Evolutionary conservation across 2,113 vertebrate species (phyloP), one percentile per base, ranked within the genome.

Genomic region (Cololabis saira): DNA sequence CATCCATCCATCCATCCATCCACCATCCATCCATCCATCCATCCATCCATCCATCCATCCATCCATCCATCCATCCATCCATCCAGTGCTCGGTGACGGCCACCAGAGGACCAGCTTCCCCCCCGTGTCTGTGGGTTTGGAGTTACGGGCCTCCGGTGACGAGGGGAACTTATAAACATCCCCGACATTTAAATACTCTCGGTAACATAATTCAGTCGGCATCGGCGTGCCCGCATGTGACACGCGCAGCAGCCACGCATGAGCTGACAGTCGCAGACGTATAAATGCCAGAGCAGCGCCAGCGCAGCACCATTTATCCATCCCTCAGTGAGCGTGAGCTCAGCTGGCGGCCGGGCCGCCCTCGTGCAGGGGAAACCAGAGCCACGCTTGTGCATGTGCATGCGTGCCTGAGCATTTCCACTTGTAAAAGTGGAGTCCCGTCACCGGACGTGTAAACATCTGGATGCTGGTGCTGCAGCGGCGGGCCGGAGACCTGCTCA

Each of bases 381-480:
- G 14, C 15, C 40, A 71, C 67, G 78, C 58, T 22, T 21, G 42
- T 40, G 21, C 43, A 43, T 37, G 27, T 54, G 11, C 50, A 30
- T 60, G 18, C 30, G 19, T 50, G 48, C 13, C 27, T 74, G 33
- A 76, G 52, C 62, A 21, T 76, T 67, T 75, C n/a, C 59, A 50
- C 61, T 66, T 73, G 45, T 64, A 73, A 78, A 86, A 63, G n/a
- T 6, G 30, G 22, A 50, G 51, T 27, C 27, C 57, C 30, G 47
- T 66, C 60, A 66, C 61, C 60, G 72, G 61, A 74, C 74, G 55
- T 74, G 70, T 76, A 52, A 67, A 74, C 9, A 3, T 44, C 12
- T 67, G 60, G 21, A 42, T 40, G 65, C 56, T 33, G 24, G 1
- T 37, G 3, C 33, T 37, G 33, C 33, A 37, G 33, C 5, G 24